phyloP scores from a whole-genome alignment of 2,888 invertebrate genomes.

The Acanthosepion lycidas region DNA sequence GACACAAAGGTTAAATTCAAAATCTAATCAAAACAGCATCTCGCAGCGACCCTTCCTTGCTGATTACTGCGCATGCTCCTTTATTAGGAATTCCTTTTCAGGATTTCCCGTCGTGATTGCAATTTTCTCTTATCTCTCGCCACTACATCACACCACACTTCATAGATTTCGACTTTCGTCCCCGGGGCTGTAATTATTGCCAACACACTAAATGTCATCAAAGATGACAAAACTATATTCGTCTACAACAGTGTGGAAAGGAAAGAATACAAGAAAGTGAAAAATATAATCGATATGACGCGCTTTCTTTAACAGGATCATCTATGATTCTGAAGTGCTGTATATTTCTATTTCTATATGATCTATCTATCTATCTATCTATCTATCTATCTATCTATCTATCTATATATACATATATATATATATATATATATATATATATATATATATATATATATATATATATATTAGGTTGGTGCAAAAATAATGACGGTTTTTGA shows the following conservation, averaged over 20 bases:
- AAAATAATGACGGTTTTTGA: too few relatives aligned
- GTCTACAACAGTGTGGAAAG: too few relatives aligned
- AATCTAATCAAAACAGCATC: neutral
- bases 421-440: neutral
- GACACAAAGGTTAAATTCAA: constrained; percentile 17
- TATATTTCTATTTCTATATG: neutral
- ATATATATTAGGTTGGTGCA: too few relatives aligned
- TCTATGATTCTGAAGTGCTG: neutral
- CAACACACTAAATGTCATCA: too few relatives aligned
- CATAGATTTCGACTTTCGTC: too few relatives aligned
- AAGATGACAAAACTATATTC: too few relatives aligned
- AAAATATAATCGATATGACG: too few relatives aligned
- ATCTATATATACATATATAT: neutral
- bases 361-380: neutral
- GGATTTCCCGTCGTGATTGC: neutral
- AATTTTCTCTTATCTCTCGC: neutral
- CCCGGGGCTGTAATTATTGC: too few relatives aligned
- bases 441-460: neutral
- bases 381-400: neutral
- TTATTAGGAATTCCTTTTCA: neutral
- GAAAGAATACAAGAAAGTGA: too few relatives aligned
- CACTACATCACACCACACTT: too few relatives aligned
- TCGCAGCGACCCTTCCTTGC: neutral
- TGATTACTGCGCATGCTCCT: neutral
- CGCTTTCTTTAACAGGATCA: too few relatives aligned